Percentiles rank a stretch among this genome's conserved stretches.
Conservation (phyloP, 2,888 invertebrate species). For the Entomobrya multifasciata region DNA sequence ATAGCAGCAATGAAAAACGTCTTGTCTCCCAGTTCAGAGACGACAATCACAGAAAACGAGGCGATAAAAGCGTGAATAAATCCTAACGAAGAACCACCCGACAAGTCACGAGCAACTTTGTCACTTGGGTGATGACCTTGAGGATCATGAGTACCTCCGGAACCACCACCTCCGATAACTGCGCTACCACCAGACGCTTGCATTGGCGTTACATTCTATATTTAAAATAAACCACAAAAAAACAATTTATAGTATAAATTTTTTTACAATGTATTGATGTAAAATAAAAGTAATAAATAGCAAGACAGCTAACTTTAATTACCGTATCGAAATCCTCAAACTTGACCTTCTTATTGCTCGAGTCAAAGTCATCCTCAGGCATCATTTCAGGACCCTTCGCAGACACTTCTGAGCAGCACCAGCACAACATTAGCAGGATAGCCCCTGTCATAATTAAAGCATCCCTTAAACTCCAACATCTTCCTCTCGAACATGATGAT, state of each 20-base stretch:
- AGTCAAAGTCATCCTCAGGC: slow-evolving; percentile 70
- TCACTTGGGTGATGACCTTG: background rate
- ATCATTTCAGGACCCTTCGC: slow-evolving; percentile 51
- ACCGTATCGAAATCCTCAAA: slow-evolving; percentile 76
- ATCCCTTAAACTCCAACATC: background rate
- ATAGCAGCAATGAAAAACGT: too few relatives aligned
- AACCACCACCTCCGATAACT: slow-evolving; percentile 3
- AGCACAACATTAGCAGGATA: background rate
- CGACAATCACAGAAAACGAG: too few relatives aligned
- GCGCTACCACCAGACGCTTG: slow-evolving; percentile 60
- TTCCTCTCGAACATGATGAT: background rate
- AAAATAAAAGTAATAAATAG: too few relatives aligned
- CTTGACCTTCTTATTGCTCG: slow-evolving; percentile 74
- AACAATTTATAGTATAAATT: too few relatives aligned
- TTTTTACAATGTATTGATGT: background rate
- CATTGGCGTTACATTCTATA: slow-evolving; percentile 61
- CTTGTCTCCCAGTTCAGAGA: too few relatives aligned
- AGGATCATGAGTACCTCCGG: slow-evolving; percentile 30
- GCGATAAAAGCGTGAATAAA: too few relatives aligned
- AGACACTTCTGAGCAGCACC: background rate
- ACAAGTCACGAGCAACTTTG: slow-evolving; percentile 1
- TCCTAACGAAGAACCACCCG: slow-evolving; percentile 32
- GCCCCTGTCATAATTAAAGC: background rate
- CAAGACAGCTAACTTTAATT: too few relatives aligned
- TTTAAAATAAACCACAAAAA: slow-evolving; percentile 7